Percentiles rank a stretch among this genome's conserved stretches.
Evolutionary conservation across 2,888 invertebrate genomes (phyloP).

Genomic region (Eupithecia subfuscata): DNA sequence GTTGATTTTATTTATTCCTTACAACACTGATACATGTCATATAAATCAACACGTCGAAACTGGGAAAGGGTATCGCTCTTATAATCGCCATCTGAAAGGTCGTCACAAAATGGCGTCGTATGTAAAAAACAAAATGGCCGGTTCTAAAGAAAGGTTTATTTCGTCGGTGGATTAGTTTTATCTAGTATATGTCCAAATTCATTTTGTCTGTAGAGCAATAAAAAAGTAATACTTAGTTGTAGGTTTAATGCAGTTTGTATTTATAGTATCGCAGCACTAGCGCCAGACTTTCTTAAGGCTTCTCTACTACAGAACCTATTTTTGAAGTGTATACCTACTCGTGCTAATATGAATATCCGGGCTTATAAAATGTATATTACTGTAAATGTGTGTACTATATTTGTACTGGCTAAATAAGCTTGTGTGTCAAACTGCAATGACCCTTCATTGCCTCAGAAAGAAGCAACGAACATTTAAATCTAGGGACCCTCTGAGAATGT

Average conservation of each 20-base stretch:
- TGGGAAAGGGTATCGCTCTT: neutral
- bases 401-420: neutral
- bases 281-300: neutral
- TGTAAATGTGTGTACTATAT: neutral
- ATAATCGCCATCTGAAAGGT: neutral
- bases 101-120: conserved; percentile 15
- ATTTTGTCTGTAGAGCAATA: neutral
- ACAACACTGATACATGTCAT: neutral
- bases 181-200: neutral
- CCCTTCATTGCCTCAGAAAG: neutral
- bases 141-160: neutral
- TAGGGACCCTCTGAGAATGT: neutral
- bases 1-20: neutral
- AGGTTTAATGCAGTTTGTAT: conserved; percentile 1
- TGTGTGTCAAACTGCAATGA: neutral
- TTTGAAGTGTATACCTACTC: neutral
- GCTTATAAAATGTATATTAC: neutral
- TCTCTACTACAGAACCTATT: too few species aligned
- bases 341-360: neutral
- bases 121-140: conserved; percentile 12
- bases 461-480: neutral
- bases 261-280: neutral
- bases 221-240: neutral
- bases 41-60: neutral
- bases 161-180: neutral